phyloP scores from a whole-genome alignment of 2,888 invertebrate species.

The Oscheius sp. region DNA sequence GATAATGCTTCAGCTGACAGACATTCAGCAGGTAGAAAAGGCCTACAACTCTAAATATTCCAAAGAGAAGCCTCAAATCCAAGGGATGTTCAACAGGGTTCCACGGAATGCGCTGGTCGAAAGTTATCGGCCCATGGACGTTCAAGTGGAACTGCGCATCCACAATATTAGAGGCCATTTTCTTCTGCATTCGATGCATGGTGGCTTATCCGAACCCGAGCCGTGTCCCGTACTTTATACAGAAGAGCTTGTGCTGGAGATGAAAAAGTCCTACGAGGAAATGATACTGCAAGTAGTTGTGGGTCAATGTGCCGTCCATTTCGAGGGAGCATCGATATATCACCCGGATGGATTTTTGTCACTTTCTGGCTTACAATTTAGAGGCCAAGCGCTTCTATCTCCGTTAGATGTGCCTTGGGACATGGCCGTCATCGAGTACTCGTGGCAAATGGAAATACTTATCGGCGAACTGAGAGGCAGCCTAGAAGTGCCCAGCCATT shows the following conservation, averaged over 20 bases:
- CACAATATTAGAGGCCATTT: constrained; percentile 92
- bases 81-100: constrained; percentile 36
- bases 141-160: constrained; percentile 72
- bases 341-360: constrained; percentile 73
- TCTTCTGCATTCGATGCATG: constrained; percentile 41
- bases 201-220: constrained; percentile 45
- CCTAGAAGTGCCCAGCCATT: constrained; percentile 76
- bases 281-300: constrained; percentile 81
- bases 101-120: constrained; percentile 41
- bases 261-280: constrained; percentile 91
- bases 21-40: constrained; percentile 30
- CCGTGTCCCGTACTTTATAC: constrained; percentile 55
- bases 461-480: constrained; percentile 91
- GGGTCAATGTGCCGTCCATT: constrained; percentile 43
- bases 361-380: constrained; percentile 78
- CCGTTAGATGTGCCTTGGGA: constrained; percentile 82
- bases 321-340: constrained; percentile 40
- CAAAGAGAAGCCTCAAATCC: neutral
- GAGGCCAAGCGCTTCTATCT: constrained; percentile 96
- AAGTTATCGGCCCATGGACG: constrained; percentile 58
- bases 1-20: constrained; percentile 39
- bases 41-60: neutral
- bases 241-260: constrained; percentile 85
- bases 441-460: constrained; percentile 93
- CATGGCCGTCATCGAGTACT: constrained; percentile 94